A percentile compares a stretch with the other conserved stretches of the same genome.
These are phyloP conservation scores for Cirrhinus mrigala DNA, from an alignment of 2,797 vertebrate species.

Conservation along the genomic window DNA sequence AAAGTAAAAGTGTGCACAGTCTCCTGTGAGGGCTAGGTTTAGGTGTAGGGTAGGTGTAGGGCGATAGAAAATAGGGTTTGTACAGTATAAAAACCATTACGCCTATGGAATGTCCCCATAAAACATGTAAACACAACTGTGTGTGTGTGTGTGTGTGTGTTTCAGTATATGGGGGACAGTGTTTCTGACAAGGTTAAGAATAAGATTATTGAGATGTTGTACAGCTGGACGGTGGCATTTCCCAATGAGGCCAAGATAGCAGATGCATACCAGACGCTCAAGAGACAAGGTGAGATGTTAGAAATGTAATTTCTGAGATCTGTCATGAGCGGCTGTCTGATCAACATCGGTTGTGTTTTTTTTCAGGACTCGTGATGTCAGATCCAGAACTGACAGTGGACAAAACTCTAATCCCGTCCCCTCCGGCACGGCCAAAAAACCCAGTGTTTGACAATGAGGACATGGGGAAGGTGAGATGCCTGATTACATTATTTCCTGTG, in stretches of 20 bases:
- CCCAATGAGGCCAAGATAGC: slow-evolving; percentile 92
- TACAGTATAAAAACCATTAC: too few relatives aligned
- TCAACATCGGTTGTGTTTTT: neutral
- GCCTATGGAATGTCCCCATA: too few relatives aligned
- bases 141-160: slow-evolving; percentile 2
- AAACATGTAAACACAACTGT: too few relatives aligned
- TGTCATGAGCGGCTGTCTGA: neutral
- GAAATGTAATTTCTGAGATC: neutral
- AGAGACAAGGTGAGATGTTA: slow-evolving; percentile 83
- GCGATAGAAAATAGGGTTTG: too few relatives aligned
- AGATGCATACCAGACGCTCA: slow-evolving; percentile 94
- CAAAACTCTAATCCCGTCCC: slow-evolving; percentile 91
- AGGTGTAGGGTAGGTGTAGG: too few relatives aligned
- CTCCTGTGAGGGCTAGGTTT: too few relatives aligned
- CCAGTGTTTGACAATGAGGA: slow-evolving; percentile 98
- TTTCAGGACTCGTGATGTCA: slow-evolving; percentile 85
- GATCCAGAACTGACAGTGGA: slow-evolving; percentile 91
- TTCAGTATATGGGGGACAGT: slow-evolving; percentile 91
- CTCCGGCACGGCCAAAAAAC: slow-evolving; percentile 91
- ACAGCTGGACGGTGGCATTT: slow-evolving; percentile 94
- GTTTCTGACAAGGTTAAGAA: slow-evolving; percentile 92
- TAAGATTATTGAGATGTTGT: slow-evolving; percentile 93
- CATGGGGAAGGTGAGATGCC: slow-evolving; percentile 89
- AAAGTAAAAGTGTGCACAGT: too few relatives aligned
- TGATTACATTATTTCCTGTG: neutral